A percentile compares a stretch with the other conserved stretches of the same genome.
These are phyloP conservation scores for Cheilosia vernalis DNA, from an alignment of 2,888 invertebrate species.

Conservation along the genomic window DNA sequence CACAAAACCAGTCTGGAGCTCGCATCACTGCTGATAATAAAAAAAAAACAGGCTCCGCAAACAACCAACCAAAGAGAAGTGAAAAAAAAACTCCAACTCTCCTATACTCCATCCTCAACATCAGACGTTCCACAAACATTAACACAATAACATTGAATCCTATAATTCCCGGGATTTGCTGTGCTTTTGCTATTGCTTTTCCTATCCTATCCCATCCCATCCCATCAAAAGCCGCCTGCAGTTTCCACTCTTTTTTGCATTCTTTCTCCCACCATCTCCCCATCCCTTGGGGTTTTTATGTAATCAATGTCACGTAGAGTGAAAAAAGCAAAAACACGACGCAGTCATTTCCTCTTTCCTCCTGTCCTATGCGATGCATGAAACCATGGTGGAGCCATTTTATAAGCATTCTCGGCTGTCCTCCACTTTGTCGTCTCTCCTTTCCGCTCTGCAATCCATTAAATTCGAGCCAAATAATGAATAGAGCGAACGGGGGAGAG, in stretches of 20 bases:
- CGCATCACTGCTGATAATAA: conserved; percentile 37
- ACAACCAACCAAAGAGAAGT: conserved; percentile 1
- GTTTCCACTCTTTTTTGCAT: conserved; percentile 51
- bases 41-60: conserved; percentile 48
- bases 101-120: conserved; percentile 34
- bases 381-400: conserved; percentile 62
- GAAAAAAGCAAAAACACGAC: conserved; percentile 28
- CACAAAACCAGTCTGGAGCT: conserved; percentile 56
- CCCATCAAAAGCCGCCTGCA: conserved; percentile 49
- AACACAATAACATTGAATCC: conserved; percentile 75
- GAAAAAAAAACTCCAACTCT: conserved; percentile 14
- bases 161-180: conserved; percentile 69
- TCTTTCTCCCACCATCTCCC: conserved; percentile 27
- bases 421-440: conserved; percentile 15
- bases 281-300: conserved; percentile 66
- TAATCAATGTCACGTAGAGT: conserved; percentile 72
- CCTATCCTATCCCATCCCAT: conserved; percentile 3
- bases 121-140: conserved; percentile 74
- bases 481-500: neutral
- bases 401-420: conserved; percentile 49
- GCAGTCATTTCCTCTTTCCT: conserved; percentile 63
- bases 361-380: conserved; percentile 21
- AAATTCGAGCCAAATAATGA: conserved; percentile 37
- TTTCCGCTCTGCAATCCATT: conserved; percentile 68
- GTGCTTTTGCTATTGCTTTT: conserved; percentile 21